Percentiles rank a stretch among this genome's conserved stretches.
These are phyloP conservation scores for Matsumyia berberina DNA, from an alignment of 2,888 invertebrate genomes.

Conservation along the genomic window DNA sequence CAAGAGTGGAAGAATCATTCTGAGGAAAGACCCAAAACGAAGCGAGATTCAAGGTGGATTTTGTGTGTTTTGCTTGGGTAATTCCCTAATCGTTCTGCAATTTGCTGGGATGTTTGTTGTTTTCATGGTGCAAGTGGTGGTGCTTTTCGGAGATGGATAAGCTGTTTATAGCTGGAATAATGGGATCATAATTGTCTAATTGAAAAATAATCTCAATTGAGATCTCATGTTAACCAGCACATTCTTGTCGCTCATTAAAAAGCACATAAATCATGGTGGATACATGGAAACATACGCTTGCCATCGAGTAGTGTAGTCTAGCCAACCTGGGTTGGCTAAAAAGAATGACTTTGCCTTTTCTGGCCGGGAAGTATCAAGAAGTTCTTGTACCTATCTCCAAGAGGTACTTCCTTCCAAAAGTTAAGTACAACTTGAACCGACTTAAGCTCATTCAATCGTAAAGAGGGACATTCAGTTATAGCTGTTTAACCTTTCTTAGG, in stretches of 20 bases:
- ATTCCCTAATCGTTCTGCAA: constrained; percentile 22
- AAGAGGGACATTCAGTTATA: no score
- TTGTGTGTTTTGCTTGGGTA: constrained; percentile 10
- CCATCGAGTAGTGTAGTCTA: background rate
- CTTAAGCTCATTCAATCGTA: no score
- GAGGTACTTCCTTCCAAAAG: no score
- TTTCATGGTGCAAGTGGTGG: background rate
- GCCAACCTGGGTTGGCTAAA: no score
- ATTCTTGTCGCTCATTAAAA: constrained; percentile 40
- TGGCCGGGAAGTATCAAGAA: no score
- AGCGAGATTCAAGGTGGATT: background rate
- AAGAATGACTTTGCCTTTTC: no score
- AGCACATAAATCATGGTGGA: constrained; percentile 8
- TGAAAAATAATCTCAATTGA: constrained; percentile 39
- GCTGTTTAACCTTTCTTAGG: no score
- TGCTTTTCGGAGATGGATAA: background rate
- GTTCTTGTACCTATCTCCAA: no score
- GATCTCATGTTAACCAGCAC: constrained; percentile 9
- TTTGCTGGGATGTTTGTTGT: background rate
- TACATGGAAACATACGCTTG: no score
- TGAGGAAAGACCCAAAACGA: background rate
- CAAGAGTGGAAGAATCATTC: background rate
- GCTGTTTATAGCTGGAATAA: background rate
- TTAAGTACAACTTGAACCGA: no score
- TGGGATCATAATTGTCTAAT: constrained; percentile 29